A percentile compares a stretch with the other conserved stretches of the same genome.
These are phyloP conservation scores for Drosophila pegasa DNA, from an alignment of 2,888 invertebrate genomes.

Conservation along the genomic window DNA sequence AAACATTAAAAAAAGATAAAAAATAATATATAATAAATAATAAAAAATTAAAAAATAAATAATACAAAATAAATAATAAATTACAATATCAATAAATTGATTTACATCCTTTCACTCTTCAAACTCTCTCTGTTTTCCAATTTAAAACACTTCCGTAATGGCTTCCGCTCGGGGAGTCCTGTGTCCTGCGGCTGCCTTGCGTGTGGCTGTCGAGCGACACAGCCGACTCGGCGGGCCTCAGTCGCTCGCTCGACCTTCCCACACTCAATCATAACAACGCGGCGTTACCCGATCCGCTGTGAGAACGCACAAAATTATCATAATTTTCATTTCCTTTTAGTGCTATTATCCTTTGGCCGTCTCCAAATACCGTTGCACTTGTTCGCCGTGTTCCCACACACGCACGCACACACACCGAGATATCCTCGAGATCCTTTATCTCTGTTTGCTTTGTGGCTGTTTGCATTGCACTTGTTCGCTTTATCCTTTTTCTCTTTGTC, in stretches of 20 bases:
- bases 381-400: constrained; percentile 73
- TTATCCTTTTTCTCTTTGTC: constrained; percentile 59
- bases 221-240: constrained; percentile 45
- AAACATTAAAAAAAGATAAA: too few species aligned
- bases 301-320: constrained; percentile 75
- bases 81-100: constrained; percentile 68
- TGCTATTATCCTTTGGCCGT: constrained; percentile 75
- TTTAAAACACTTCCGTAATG: constrained; percentile 69
- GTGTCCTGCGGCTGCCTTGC: constrained; percentile 62
- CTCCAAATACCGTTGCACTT: constrained; percentile 78
- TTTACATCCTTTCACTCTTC: constrained; percentile 41
- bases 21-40: too few species aligned
- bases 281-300: constrained; percentile 73
- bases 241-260: constrained; percentile 64
- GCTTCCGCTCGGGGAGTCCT: constrained; percentile 60
- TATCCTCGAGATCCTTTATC: constrained; percentile 73
- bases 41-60: too few species aligned
- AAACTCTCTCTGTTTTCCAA: constrained; percentile 2
- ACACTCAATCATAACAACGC: constrained; percentile 69
- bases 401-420: constrained; percentile 14
- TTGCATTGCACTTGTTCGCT: constrained; percentile 74
- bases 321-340: constrained; percentile 80
- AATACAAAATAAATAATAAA: too few species aligned
- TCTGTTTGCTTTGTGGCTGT: constrained; percentile 66
- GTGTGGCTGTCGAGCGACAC: constrained; percentile 75